phyloP scores from a whole-genome alignment of 92 coral and sea anemone species.

The Zoanthus sociatus region DNA sequence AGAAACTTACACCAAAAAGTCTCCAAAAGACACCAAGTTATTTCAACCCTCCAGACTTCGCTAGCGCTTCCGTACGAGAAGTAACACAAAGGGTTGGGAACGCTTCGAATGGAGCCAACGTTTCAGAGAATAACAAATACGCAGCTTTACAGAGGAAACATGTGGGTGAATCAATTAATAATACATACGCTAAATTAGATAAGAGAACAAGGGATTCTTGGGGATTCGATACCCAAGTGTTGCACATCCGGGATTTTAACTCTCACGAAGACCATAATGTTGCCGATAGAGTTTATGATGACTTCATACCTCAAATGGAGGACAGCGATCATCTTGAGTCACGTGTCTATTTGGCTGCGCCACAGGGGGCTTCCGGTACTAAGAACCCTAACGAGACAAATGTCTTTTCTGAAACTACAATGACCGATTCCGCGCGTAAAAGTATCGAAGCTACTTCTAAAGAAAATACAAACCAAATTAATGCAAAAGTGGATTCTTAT shows the following conservation, averaged over 20 bases:
- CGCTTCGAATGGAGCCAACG: neutral
- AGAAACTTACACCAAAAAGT: neutral
- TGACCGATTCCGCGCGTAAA: too few relatives aligned
- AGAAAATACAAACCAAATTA: too few relatives aligned
- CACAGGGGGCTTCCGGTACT: neutral
- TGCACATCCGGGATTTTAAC: neutral
- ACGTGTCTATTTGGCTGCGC: neutral
- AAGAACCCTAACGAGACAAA: too few relatives aligned
- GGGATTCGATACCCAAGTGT: neutral
- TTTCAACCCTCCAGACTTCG: neutral
- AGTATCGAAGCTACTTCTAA: too few relatives aligned
- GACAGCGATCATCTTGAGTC: neutral
- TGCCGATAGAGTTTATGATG: slow-evolving; percentile 8
- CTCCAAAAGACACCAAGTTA: neutral
- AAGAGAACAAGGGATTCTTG: neutral
- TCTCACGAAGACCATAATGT: neutral
- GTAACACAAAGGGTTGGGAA: neutral
- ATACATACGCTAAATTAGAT: slow-evolving; percentile 11
- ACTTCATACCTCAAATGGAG: slow-evolving; percentile 30
- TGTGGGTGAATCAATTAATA: neutral
- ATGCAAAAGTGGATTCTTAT: too few relatives aligned
- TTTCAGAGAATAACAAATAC: neutral
- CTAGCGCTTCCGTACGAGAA: neutral
- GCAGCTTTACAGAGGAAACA: slow-evolving; percentile 9
- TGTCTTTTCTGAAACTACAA: too few relatives aligned